A percentile compares a stretch with the other conserved stretches of the same genome.
phyloP scores from a whole-genome alignment of 2,113 vertebrate genomes.

The Bos indicus region DNA sequence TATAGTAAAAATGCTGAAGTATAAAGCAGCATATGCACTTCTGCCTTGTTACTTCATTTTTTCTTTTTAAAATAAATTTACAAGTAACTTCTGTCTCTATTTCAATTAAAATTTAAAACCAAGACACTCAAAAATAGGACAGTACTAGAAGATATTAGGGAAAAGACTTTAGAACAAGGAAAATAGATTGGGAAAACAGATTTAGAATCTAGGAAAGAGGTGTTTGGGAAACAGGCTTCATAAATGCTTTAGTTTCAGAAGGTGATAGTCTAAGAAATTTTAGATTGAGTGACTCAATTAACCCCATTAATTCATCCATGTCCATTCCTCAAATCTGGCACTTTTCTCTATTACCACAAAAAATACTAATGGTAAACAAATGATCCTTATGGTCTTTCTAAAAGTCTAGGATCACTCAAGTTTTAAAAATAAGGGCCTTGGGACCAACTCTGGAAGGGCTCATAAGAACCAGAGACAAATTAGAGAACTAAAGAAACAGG shows the following conservation, averaged over 20 bases:
- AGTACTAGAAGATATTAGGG: not conserved
- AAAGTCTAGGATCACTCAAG: not conserved
- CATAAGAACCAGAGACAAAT: not conserved
- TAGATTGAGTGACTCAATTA: not conserved
- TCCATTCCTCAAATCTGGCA: not conserved
- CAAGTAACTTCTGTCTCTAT: not conserved
- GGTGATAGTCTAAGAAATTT: not conserved
- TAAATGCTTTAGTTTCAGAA: not conserved
- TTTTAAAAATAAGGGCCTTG: conserved; percentile 16
- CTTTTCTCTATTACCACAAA: not conserved
- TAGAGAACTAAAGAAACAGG: not conserved
- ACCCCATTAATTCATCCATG: not conserved
- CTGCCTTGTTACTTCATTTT: not conserved
- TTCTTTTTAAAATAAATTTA: not conserved
- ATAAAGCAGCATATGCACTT: not conserved
- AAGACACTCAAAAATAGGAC: not conserved
- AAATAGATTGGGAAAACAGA: not conserved
- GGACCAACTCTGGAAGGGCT: not conserved
- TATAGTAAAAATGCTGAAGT: not conserved
- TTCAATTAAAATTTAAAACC: conserved; percentile 21
- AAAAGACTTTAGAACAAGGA: not conserved
- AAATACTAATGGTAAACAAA: not conserved
- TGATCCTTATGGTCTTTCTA: not conserved
- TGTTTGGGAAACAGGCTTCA: not conserved
- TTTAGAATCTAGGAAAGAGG: not conserved